phyloP scores from a whole-genome alignment of 2,113 vertebrate species.

The Megaceryle torquata region DNA sequence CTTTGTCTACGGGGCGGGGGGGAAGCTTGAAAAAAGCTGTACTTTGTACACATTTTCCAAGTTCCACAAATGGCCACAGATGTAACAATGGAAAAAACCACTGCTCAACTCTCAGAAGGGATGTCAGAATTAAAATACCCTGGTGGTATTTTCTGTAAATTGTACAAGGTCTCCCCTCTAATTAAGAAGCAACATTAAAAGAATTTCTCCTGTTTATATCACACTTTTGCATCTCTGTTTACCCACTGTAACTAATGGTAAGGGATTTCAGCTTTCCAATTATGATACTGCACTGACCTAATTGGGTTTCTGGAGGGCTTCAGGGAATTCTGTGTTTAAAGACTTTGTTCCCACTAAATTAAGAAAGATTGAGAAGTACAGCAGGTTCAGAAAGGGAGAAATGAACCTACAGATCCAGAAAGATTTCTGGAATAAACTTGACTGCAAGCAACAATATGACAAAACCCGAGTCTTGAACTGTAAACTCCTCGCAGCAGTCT shows the following conservation, averaged over 20 bases:
- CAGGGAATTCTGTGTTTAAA: constrained; percentile 13
- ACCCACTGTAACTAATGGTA: constrained; percentile 14
- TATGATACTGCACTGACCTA: constrained; percentile 17
- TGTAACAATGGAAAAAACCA: not conserved
- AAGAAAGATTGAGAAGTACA: constrained; percentile 43
- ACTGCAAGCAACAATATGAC: constrained; percentile 40
- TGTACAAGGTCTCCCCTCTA: not conserved
- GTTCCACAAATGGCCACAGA: not conserved
- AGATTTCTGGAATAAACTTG: constrained; percentile 1
- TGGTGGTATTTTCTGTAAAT: not conserved
- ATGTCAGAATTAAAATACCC: not conserved
- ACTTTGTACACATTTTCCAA: not conserved
- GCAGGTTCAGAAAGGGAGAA: constrained; percentile 50
- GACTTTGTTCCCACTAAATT: constrained; percentile 9
- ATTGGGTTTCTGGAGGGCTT: constrained; percentile 14
- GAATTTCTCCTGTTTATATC: not conserved
- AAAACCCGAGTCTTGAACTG: constrained; percentile 26
- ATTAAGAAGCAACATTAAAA: not conserved
- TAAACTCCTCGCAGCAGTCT: constrained; percentile 46
- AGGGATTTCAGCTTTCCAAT: constrained; percentile 25
- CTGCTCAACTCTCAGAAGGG: not conserved
- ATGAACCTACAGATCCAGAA: constrained; percentile 52
- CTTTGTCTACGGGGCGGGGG: not conserved
- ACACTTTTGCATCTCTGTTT: constrained; percentile 34
- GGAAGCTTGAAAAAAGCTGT: not conserved